These are phyloP conservation scores for Eurois occulta DNA, from an alignment of 2,888 invertebrate genomes.

Conservation along the genomic window DNA sequence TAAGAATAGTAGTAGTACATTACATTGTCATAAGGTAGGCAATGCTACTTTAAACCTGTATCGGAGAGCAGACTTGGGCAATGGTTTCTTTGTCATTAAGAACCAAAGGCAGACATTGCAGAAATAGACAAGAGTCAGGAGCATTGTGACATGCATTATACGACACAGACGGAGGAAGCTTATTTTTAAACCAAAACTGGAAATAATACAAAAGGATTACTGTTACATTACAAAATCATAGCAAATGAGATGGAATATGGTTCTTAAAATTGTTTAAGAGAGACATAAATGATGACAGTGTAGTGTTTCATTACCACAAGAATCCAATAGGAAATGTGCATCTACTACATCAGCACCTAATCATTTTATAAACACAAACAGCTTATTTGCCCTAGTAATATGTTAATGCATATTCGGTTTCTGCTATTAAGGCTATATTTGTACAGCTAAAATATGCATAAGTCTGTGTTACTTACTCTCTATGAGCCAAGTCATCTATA, in stretches of 20 bases:
- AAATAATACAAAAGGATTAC: conserved; percentile 66
- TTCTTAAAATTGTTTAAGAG: not conserved
- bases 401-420: conserved; percentile 2
- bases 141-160: conserved; percentile 86
- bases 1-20: conserved; percentile 32
- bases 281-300: not conserved
- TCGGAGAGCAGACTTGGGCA: conserved; percentile 78
- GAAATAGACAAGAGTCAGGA: conserved; percentile 84
- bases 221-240: conserved; percentile 15
- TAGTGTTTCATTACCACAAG: not conserved
- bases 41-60: conserved; percentile 80
- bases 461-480: conserved; percentile 80
- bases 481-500: conserved; percentile 82
- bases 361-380: not conserved
- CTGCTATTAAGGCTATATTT: not conserved
- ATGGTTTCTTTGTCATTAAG: conserved; percentile 82
- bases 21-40: conserved; percentile 66
- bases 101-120: conserved; percentile 87
- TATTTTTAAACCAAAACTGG: conserved; percentile 83
- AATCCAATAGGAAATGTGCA: conserved; percentile 10
- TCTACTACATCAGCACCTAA: not conserved
- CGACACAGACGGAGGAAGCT: conserved; percentile 85
- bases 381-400: not conserved
- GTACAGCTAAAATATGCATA: not conserved
- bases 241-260: not conserved